Conservation (phyloP, 2,113 vertebrate species). For the Barnardius zonarius region DNA sequence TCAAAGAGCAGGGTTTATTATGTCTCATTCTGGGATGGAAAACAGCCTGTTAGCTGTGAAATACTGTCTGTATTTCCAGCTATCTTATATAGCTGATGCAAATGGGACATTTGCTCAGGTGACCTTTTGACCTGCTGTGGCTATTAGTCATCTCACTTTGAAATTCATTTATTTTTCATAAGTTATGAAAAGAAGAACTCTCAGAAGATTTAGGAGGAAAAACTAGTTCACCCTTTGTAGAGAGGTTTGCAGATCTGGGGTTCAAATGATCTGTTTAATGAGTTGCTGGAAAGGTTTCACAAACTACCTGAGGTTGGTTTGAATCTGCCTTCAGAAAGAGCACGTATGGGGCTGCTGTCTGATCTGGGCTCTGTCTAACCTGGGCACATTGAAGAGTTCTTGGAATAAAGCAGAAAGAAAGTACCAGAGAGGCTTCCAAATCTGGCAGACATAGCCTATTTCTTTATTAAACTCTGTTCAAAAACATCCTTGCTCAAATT, state of each 20-base stretch:
- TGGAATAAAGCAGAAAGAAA: background rate
- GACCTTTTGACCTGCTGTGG: background rate
- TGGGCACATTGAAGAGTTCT: background rate
- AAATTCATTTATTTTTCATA: background rate
- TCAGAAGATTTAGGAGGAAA: background rate
- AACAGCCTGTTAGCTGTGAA: background rate
- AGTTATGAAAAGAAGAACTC: background rate
- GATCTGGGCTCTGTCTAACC: background rate
- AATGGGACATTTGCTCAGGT: background rate
- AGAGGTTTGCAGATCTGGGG: background rate
- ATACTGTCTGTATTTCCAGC: background rate
- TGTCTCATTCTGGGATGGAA: background rate
- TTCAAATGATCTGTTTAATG: background rate
- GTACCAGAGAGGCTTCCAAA: background rate
- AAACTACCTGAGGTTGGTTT: background rate
- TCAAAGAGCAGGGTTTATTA: background rate
- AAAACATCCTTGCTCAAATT: background rate
- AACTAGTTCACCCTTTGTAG: background rate
- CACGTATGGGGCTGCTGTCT: accelerated
- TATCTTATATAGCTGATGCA: background rate
- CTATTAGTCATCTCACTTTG: background rate
- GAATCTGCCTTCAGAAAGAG: background rate
- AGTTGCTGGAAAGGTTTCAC: background rate
- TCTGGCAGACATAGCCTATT: background rate
- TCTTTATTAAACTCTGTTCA: background rate